Base-by-base conservation (phyloP, 2,888 invertebrate species). In the Chrysomela aeneicollis region DNA sequence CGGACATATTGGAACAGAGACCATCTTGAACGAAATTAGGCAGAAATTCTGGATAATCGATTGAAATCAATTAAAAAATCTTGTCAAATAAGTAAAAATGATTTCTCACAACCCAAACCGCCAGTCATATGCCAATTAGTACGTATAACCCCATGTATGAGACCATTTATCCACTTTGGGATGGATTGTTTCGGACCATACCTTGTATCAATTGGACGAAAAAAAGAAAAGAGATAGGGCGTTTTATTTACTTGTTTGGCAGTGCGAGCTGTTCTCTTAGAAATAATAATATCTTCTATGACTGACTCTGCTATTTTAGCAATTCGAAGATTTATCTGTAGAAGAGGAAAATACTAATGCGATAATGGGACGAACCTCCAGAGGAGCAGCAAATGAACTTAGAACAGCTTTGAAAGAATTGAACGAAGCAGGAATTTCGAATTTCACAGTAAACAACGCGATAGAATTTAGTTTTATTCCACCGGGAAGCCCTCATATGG, bases 321-420 rank as follows among this genome's bases (percentile, higher is more conserved):
- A 3, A 26, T 26, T 26, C n/a, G 51, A 8, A 51, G 51, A 51
- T 50, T 49, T 30, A 61, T 61, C 9, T 18, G 37, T 10, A 52
- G 61, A 35, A 15, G 53, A 54, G 53, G 61, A 37, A 12, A 35
- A 32, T 61, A 17, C 54, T 46, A n/a, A 12, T 52, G 17, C 22
- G 61, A 61, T 30, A 54, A 53, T 54, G 61, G 54, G 5, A 59
- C 50, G 8, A 59, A 59, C n/a, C 59, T 26, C 21, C 9, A 53
- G 30, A 60, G 60, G 53, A 32, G 52, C 53, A 10, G 35, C 50
- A 2, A 19, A 50, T 12, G 22, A 19, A 50, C 2, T 50, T 21
- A 8, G 21, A 19, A 18, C 12, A n/a, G 50, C 50, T 50, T 19
- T 17, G 26, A 52, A 30, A 52, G 17, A 52, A 15, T 32, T 30